phyloP scores from a whole-genome alignment of 2,113 vertebrate species.

The Ramphastos sulfuratus region DNA sequence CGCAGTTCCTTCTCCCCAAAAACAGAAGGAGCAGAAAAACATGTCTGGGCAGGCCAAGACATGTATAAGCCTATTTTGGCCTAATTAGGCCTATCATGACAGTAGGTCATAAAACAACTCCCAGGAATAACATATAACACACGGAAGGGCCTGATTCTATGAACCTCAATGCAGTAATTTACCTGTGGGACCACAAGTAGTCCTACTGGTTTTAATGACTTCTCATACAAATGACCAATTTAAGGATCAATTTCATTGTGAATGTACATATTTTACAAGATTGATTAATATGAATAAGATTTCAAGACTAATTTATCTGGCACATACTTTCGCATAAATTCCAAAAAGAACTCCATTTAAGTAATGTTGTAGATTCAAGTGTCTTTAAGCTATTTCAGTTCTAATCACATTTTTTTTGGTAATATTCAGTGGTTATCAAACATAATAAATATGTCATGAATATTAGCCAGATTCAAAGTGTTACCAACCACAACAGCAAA shows the following conservation, averaged over 20 bases:
- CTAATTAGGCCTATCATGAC: too few species aligned
- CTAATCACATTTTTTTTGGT: not conserved
- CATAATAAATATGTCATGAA: not conserved
- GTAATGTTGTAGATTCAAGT: not conserved
- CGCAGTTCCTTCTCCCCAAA: too few species aligned
- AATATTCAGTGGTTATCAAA: not conserved
- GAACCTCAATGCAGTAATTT: not conserved
- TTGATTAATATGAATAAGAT: not conserved
- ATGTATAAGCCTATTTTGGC: too few species aligned
- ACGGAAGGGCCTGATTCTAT: not conserved
- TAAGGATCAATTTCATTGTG: not conserved
- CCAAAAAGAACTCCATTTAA: not conserved
- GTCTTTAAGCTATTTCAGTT: not conserved
- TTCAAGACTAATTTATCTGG: not conserved
- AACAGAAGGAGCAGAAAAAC: too few species aligned
- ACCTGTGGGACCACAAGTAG: not conserved
- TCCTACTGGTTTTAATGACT: not conserved
- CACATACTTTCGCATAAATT: not conserved
- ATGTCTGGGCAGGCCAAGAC: too few species aligned
- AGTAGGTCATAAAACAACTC: not conserved
- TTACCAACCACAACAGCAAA: not conserved
- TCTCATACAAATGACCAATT: not conserved
- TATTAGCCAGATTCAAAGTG: not conserved
- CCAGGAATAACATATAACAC: not conserved
- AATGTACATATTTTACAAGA: not conserved